These are phyloP conservation scores for Chelon auratus DNA, from an alignment of 2,797 vertebrate species.

Conservation along the genomic window DNA sequence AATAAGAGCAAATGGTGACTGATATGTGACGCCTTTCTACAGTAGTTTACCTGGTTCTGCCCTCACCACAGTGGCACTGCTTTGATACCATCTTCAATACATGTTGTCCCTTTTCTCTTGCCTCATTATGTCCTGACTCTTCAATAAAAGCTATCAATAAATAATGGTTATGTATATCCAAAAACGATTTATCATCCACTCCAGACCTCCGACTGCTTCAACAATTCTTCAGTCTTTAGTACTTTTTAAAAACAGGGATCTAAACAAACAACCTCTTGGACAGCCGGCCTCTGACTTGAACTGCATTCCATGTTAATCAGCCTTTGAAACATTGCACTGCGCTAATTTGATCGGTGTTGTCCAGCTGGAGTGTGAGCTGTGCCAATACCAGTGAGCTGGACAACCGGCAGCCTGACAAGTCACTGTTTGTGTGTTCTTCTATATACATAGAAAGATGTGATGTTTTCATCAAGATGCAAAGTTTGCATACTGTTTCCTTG, in stretches of 20 bases:
- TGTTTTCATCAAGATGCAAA: neutral
- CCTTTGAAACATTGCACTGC: slow-evolving; percentile 52
- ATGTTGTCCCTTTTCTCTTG: no score
- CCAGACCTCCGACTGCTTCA: neutral
- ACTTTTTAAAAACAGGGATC: slow-evolving; percentile 23
- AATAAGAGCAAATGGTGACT: no score
- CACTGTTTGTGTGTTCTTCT: neutral
- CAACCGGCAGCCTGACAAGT: slow-evolving; percentile 13
- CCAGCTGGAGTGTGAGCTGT: slow-evolving; percentile 15
- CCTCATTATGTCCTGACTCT: no score
- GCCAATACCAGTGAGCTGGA: slow-evolving; percentile 19
- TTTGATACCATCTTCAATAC: no score
- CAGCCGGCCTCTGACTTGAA: slow-evolving; percentile 45
- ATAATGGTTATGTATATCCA: neutral
- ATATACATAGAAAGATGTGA: neutral
- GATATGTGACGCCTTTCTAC: no score
- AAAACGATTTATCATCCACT: no score
- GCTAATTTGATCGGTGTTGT: slow-evolving; percentile 52
- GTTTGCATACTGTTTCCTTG: neutral
- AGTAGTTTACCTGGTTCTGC: no score
- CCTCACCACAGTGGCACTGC: no score
- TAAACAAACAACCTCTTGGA: slow-evolving; percentile 52
- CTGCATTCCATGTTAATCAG: slow-evolving; percentile 53
- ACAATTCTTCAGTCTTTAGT: slow-evolving; percentile 14
- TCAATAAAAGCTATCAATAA: neutral